Conservation (phyloP, 2,113 vertebrate species). For the Clarias batrachus region DNA sequence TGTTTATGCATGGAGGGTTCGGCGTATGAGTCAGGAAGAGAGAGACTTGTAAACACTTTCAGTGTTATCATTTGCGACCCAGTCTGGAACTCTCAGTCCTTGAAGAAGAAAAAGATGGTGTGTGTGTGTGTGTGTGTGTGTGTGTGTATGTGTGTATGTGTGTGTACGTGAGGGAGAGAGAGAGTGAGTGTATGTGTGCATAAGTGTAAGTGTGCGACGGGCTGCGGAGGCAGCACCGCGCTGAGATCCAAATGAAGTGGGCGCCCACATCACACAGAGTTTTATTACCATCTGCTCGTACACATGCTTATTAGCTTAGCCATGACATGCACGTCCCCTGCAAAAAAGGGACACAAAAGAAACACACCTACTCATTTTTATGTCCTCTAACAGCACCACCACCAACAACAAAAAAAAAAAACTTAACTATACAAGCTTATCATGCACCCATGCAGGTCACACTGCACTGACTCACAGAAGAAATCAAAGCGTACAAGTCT, state of each 20-base stretch:
- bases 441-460: neutral
- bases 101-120: neutral
- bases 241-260: slow-evolving; percentile 52
- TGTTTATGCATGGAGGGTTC: slow-evolving; percentile 16
- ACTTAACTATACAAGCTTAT: neutral
- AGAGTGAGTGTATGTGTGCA: slow-evolving; percentile 19
- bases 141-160: too few relatives aligned
- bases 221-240: slow-evolving; percentile 35
- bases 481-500: neutral
- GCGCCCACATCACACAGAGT: slow-evolving; percentile 48
- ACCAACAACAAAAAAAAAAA: neutral
- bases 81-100: slow-evolving; percentile 23
- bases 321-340: slow-evolving; percentile 44
- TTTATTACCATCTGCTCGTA: slow-evolving; percentile 53
- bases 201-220: slow-evolving; percentile 16
- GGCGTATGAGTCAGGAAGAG: slow-evolving; percentile 23
- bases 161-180: slow-evolving; percentile 15
- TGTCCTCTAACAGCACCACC: neutral
- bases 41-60: slow-evolving; percentile 49
- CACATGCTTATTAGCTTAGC: slow-evolving; percentile 50
- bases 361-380: slow-evolving; percentile 23
- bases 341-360: slow-evolving; percentile 23
- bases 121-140: neutral
- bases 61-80: slow-evolving; percentile 27
- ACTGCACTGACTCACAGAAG: neutral